phyloP scores from a whole-genome alignment of 2,113 vertebrate species.

The Sapayoa aenigma region DNA sequence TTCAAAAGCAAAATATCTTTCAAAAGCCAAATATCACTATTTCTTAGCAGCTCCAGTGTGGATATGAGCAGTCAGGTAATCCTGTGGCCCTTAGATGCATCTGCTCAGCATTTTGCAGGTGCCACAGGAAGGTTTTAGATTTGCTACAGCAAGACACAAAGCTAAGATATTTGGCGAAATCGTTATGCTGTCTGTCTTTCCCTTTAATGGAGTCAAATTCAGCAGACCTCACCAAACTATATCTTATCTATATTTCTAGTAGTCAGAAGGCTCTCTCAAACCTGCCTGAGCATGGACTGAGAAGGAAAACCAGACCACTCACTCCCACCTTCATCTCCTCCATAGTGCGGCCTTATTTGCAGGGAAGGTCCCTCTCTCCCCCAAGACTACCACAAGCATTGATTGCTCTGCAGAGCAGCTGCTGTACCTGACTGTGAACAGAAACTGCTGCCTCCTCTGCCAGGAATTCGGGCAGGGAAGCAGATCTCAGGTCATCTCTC shows the following conservation, averaged over 20 bases:
- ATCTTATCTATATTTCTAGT: neutral
- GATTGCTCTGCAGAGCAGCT: neutral
- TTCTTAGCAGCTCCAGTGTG: neutral
- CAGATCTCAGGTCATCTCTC: neutral
- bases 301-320: neutral
- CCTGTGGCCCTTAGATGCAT: neutral
- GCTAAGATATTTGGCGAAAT: neutral
- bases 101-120: neutral
- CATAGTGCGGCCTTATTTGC: neutral
- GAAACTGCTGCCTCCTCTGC: neutral
- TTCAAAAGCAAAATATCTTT: neutral
- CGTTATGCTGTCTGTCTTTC: neutral
- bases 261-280: neutral
- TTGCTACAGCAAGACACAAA: neutral
- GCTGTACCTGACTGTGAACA: neutral
- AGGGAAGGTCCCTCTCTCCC: neutral
- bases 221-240: neutral
- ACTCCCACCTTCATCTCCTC: too few relatives aligned
- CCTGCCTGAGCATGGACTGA: neutral
- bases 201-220: neutral
- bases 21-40: neutral
- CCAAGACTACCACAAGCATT: neutral
- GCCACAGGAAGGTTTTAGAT: neutral
- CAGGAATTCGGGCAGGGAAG: neutral
- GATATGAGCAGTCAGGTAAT: neutral